Conservation (phyloP, 2,888 invertebrate species). For the Drosophila fulvimacula region DNA sequence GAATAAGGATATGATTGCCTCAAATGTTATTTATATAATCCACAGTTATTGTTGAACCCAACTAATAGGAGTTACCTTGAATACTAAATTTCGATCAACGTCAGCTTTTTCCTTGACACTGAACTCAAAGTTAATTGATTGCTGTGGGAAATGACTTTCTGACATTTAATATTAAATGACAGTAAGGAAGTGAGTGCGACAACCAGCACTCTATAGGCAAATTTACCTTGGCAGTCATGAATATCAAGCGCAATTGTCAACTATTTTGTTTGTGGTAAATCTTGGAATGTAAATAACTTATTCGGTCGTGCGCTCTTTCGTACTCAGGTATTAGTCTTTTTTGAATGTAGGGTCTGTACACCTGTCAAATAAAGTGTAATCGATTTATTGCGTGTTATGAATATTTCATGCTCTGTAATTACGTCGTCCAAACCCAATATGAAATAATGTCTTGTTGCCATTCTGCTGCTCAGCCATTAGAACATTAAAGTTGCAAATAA, state of each 20-base stretch:
- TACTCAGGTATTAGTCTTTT: not conserved
- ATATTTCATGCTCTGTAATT: slow-evolving; percentile 61
- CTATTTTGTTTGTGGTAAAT: slow-evolving; percentile 15
- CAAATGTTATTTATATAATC: not conserved
- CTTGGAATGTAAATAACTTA: slow-evolving; percentile 11
- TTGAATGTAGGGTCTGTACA: slow-evolving; percentile 23
- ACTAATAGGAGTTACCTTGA: not conserved
- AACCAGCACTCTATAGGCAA: not conserved
- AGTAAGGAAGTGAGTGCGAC: slow-evolving; percentile 2
- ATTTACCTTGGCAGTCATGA: not conserved
- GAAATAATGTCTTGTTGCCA: slow-evolving; percentile 8
- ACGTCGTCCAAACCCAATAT: slow-evolving; percentile 29
- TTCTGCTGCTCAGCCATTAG: slow-evolving; percentile 7
- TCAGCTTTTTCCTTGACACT: slow-evolving; percentile 38
- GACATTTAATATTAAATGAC: slow-evolving; percentile 17
- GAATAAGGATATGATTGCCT: not conserved
- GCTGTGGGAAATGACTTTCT: slow-evolving; percentile 31
- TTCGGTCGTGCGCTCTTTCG: slow-evolving; percentile 2
- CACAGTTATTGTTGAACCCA: not conserved
- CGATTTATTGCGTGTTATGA: slow-evolving; percentile 76
- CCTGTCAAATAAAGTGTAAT: slow-evolving; percentile 67
- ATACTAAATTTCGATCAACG: slow-evolving; percentile 6
- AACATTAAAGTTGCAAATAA: slow-evolving; percentile 69
- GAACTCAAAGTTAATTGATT: slow-evolving; percentile 31
- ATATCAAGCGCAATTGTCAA: not conserved